Percentiles rank a stretch among this genome's conserved stretches.
These are phyloP conservation scores for Bovichtus diacanthus DNA, from an alignment of 2,797 vertebrate species.

Conservation along the genomic window DNA sequence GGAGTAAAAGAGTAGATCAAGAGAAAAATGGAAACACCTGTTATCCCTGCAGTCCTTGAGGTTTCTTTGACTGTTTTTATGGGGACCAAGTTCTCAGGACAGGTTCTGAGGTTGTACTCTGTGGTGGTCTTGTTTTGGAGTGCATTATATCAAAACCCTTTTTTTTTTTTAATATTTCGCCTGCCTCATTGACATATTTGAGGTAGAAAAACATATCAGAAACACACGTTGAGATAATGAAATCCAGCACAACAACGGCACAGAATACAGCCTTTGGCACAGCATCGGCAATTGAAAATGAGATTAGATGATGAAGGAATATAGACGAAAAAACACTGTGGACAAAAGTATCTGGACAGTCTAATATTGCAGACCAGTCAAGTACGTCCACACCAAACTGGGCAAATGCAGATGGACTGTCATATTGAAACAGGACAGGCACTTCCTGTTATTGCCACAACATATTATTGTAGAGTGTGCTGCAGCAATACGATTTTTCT, in stretches of 20 bases:
- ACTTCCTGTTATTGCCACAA: background rate
- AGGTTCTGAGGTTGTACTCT: background rate
- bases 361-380: background rate
- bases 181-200: constrained; percentile 34
- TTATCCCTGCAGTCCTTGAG: background rate
- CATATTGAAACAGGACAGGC: background rate
- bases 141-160: background rate
- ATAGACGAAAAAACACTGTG: background rate
- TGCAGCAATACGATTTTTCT: background rate
- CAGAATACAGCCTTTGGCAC: constrained; percentile 6
- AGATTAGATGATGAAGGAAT: background rate
- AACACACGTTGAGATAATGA: constrained; percentile 40
- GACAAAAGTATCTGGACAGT: constrained; percentile 11
- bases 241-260: constrained; percentile 6
- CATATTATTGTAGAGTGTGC: background rate
- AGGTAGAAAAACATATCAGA: constrained; percentile 26
- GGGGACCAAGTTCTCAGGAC: constrained; percentile 6
- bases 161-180: constrained; percentile 42
- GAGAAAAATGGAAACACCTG: background rate
- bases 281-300: background rate
- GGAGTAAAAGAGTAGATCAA: background rate
- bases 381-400: background rate
- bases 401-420: background rate
- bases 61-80: background rate
- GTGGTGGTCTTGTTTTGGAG: background rate